These are phyloP conservation scores for Augochlora pura DNA, from an alignment of 1,140 invertebrate species.

Conservation along the genomic window DNA sequence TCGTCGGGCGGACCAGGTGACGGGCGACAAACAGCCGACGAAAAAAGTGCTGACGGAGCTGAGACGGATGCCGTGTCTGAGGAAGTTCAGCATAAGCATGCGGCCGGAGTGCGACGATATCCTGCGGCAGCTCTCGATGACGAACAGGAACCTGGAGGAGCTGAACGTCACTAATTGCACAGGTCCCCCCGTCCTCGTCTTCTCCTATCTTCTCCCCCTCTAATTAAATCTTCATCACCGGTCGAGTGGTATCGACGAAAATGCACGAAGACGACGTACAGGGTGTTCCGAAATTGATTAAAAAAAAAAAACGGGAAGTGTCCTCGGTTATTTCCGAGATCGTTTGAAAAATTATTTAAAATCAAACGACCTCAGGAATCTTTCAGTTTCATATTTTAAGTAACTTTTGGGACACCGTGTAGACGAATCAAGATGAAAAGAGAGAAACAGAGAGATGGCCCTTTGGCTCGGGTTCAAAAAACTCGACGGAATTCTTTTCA, in stretches of 20 bases:
- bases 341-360: too few species aligned
- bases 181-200: conserved; percentile 36
- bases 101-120: conserved; percentile 66
- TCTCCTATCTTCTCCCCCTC: background rate
- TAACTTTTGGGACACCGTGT: too few species aligned
- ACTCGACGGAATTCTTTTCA: background rate
- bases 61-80: conserved; percentile 66
- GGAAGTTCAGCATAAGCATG: conserved; percentile 53
- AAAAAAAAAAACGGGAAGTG: too few species aligned
- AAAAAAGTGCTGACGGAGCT: conserved; percentile 62
- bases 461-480: conserved; percentile 40
- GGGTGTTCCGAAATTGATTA: too few species aligned
- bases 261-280: too few species aligned
- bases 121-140: conserved; percentile 65
- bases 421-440: too few species aligned
- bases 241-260: background rate
- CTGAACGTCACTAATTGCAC: conserved; percentile 61
- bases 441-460: background rate
- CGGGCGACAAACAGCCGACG: conserved; percentile 51
- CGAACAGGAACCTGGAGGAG: conserved; percentile 65
- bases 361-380: too few species aligned
- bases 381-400: too few species aligned
- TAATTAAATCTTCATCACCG: conserved; percentile 1
- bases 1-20: conserved; percentile 45
- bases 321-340: too few species aligned